phyloP scores from a whole-genome alignment of 2,888 invertebrate genomes.

The Heliconius erato region DNA sequence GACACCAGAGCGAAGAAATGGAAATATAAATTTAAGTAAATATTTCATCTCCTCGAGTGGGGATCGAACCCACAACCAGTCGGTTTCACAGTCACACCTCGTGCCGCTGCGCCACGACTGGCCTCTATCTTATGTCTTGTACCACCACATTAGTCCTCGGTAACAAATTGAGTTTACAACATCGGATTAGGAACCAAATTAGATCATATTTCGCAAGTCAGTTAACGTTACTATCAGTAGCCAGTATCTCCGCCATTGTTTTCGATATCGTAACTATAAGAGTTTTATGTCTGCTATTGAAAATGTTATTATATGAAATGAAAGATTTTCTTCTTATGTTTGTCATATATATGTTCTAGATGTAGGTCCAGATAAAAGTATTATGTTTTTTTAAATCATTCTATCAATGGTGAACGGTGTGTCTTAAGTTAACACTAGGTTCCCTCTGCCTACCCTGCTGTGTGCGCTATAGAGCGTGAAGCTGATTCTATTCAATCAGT shows the following conservation, averaged over 20 bases:
- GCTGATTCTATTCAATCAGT: too few species aligned
- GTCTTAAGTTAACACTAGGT: too few species aligned
- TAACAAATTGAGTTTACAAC: conserved; percentile 80
- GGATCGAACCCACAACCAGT: too few species aligned
- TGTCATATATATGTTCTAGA: not conserved
- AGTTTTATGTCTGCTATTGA: not conserved
- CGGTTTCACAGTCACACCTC: too few species aligned
- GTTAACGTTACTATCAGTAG: conserved; percentile 64
- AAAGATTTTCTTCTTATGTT: not conserved
- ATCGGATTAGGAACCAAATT: conserved; percentile 79
- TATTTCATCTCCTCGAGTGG: too few species aligned
- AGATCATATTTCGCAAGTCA: conserved; percentile 78
- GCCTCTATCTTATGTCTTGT: conserved; percentile 49
- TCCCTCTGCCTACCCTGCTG: too few species aligned
- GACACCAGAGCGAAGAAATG: too few species aligned
- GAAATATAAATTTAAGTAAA: too few species aligned
- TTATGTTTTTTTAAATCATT: not conserved
- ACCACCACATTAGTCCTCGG: conserved; percentile 61
- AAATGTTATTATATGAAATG: not conserved
- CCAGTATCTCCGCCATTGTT: conserved; percentile 38
- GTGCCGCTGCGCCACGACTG: too few species aligned
- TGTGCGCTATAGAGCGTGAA: too few species aligned
- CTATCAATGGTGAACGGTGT: too few species aligned
- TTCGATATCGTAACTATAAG: conserved; percentile 9
- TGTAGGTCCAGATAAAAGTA: not conserved